phyloP scores from a whole-genome alignment of 37 sponge, comb jelly and placozoan genomes.

The Haliclona indistincta region DNA sequence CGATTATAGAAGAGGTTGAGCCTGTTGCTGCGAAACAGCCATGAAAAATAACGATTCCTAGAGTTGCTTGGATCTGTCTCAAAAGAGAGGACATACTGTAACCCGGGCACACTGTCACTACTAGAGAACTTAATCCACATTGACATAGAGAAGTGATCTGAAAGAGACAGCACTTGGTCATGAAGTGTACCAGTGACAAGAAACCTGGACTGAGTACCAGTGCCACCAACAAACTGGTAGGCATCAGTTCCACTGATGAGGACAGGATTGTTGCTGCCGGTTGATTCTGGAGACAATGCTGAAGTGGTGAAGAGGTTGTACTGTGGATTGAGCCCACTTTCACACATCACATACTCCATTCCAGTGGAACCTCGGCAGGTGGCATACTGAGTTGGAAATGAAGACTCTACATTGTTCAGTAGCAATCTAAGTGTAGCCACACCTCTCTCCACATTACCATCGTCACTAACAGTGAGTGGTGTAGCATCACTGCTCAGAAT shows the following conservation, averaged over 20 bases:
- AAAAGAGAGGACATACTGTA: slow-evolving; percentile 40
- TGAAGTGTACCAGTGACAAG: background rate
- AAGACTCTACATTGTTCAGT: background rate
- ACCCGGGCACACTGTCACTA: background rate
- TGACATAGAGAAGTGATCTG: slow-evolving; percentile 49
- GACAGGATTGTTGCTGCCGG: slow-evolving; percentile 1
- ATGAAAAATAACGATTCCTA: slow-evolving; percentile 36
- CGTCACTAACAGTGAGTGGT: slow-evolving; percentile 1
- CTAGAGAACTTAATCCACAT: slow-evolving; percentile 34
- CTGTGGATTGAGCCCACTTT: background rate
- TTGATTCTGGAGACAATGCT: background rate
- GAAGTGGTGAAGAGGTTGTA: background rate
- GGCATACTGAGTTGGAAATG: background rate
- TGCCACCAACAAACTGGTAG: slow-evolving; percentile 29
- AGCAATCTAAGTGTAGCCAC: background rate
- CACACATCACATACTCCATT: slow-evolving; percentile 3
- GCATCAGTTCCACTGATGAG: background rate
- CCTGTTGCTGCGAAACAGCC: background rate
- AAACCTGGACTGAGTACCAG: slow-evolving; percentile 1
- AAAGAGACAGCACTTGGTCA: background rate
- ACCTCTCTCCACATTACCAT: background rate
- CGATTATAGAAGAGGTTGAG: slow-evolving; percentile 40
- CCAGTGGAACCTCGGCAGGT: background rate
- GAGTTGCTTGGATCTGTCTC: background rate
- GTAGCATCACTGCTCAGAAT: background rate